phyloP scores from a whole-genome alignment of 2,888 invertebrate species.

The Meganola albula region DNA sequence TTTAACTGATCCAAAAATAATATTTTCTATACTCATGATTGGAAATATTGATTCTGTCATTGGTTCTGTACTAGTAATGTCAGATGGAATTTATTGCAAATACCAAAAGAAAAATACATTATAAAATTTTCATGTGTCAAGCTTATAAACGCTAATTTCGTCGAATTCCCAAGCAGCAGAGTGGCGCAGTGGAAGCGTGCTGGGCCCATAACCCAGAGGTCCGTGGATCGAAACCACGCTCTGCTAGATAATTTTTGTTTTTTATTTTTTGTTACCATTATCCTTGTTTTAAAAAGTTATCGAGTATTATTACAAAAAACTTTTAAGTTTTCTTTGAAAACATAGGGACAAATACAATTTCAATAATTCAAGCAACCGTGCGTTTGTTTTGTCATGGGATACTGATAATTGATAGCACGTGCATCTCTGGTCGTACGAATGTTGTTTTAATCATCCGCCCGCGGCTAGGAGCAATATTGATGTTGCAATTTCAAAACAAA shows the following conservation, averaged over 20 bases:
- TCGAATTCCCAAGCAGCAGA: conserved; percentile 47
- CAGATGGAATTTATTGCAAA: no score
- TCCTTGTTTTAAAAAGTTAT: no score
- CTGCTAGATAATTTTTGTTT: conserved; percentile 69
- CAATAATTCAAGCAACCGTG: conserved; percentile 18
- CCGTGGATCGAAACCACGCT: conserved; percentile 93
- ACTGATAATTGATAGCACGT: conserved; percentile 70
- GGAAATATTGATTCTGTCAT: no score
- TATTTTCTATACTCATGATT: no score
- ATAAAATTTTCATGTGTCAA: neutral
- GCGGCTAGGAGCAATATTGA: conserved; percentile 30
- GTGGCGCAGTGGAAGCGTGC: conserved; percentile 91
- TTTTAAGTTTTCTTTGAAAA: conserved; percentile 61
- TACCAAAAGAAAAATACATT: no score
- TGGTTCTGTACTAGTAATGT: no score
- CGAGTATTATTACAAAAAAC: no score
- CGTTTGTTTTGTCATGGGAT: conserved; percentile 75
- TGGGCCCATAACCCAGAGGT: conserved; percentile 93
- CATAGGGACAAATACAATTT: conserved; percentile 57
- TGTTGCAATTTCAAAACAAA: conserved; percentile 30
- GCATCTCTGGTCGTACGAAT: conserved; percentile 31
- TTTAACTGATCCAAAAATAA: no score
- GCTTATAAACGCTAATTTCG: conserved; percentile 30
- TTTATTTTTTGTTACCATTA: conserved; percentile 11
- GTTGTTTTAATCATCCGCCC: conserved; percentile 46